Evolutionary conservation across 2,113 vertebrate genomes (phyloP).

Genomic region (Pionites leucogaster): DNA sequence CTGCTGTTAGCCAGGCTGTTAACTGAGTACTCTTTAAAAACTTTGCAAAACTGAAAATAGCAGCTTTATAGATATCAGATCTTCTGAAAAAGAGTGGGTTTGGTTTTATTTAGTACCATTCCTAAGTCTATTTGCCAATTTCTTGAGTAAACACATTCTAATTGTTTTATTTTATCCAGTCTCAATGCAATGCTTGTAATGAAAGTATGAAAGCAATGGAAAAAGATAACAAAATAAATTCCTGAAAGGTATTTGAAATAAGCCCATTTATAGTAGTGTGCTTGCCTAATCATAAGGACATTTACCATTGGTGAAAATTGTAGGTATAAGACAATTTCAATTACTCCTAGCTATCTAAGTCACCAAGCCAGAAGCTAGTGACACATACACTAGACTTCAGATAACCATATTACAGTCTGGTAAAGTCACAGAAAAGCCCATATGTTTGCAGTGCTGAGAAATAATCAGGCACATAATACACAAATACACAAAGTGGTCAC

Average conservation of each 20-base stretch:
- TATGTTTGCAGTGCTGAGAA: neutral
- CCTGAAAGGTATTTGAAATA: neutral
- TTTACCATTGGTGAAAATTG: neutral
- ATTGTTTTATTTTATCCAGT: neutral
- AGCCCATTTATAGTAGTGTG: neutral
- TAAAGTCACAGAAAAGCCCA: neutral
- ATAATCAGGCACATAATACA: neutral
- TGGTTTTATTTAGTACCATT: neutral
- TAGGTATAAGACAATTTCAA: neutral
- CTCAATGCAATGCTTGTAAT: neutral
- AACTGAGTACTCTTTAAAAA: neutral
- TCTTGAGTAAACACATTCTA: neutral
- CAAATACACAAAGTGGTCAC: neutral
- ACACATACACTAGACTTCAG: neutral
- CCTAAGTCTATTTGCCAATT: neutral
- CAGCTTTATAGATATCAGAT: neutral
- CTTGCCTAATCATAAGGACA: neutral
- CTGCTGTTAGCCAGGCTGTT: neutral
- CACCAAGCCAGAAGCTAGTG: neutral
- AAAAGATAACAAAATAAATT: neutral
- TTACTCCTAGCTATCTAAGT: neutral
- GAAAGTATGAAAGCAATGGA: neutral
- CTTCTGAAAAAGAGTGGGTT: neutral
- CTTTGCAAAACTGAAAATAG: neutral
- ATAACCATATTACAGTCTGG: neutral